Evolutionary conservation across 2,113 vertebrate species (phyloP).

Genomic region (Halcyon senegalensis): DNA sequence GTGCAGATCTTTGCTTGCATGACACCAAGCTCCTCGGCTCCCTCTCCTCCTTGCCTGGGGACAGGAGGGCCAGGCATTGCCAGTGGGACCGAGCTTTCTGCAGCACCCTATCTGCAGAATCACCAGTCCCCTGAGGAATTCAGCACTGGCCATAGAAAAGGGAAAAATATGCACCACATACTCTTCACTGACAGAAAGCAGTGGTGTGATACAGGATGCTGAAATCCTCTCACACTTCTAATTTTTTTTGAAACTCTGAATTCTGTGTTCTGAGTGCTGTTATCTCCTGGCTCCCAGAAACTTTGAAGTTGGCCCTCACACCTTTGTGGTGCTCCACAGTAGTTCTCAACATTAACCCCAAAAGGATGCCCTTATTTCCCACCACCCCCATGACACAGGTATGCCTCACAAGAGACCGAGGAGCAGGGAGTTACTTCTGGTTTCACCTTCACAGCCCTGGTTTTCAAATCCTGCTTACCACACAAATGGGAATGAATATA

Average conservation of each 20-base stretch:
- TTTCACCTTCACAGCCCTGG: not conserved
- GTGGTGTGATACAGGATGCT: not conserved
- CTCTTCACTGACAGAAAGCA: not conserved
- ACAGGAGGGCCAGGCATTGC: not conserved
- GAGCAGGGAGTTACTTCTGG: not conserved
- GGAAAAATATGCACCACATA: constrained; percentile 41
- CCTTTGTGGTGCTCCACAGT: not conserved
- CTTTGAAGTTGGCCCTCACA: not conserved
- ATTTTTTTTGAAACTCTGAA: not conserved
- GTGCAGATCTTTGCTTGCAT: rapidly evolving
- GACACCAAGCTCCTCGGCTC: not conserved
- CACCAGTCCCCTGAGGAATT: constrained; percentile 69
- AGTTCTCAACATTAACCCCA: not conserved
- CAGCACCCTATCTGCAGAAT: not conserved
- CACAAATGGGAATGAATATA: rapidly evolving
- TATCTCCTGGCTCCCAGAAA: not conserved
- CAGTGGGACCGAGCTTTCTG: not conserved
- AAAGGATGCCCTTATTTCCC: not conserved
- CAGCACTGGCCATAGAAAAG: constrained; percentile 65
- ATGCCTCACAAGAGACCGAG: rapidly evolving
- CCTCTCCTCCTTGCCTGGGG: not conserved
- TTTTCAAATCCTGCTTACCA: not conserved
- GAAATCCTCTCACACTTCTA: not conserved
- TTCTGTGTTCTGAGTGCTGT: not conserved
- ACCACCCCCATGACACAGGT: not conserved